These are phyloP conservation scores for Amphiprion percula DNA, from an alignment of 2,113 vertebrate genomes.

Conservation along the genomic window DNA sequence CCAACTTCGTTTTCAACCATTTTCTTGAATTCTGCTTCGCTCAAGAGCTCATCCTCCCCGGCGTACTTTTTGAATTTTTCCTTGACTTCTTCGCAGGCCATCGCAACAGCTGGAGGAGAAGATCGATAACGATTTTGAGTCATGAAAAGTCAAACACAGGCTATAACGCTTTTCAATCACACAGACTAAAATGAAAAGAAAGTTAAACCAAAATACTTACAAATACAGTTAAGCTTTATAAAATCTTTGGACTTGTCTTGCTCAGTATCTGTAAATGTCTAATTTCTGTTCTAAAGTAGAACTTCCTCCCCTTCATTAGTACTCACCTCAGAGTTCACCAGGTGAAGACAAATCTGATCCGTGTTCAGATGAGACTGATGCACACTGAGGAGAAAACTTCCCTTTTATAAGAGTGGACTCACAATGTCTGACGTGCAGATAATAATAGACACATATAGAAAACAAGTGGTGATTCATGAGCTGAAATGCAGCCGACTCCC, in stretches of 20 bases:
- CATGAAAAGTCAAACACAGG: not conserved
- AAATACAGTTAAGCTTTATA: too few species aligned
- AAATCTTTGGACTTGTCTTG: not conserved
- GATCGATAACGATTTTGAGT: not conserved
- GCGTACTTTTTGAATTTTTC: not conserved
- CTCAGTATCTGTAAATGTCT: not conserved
- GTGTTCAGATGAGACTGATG: conserved; percentile 25
- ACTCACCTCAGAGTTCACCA: conserved; percentile 52
- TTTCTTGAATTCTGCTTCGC: not conserved
- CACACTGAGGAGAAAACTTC: not conserved
- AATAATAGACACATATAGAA: not conserved
- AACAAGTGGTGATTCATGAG: conserved; percentile 50
- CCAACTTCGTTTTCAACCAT: not conserved
- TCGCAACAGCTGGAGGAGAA: not conserved
- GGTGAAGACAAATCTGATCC: conserved; percentile 7
- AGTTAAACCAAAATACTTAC: not conserved
- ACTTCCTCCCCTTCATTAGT: not conserved
- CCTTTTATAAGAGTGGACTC: conserved; percentile 38
- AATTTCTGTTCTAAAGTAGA: too few species aligned
- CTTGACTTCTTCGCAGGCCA: not conserved
- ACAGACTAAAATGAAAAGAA: not conserved
- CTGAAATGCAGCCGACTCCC: too few species aligned
- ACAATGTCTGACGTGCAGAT: not conserved
- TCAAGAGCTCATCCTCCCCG: not conserved
- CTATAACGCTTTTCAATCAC: not conserved